Evolutionary conservation across 2,797 vertebrate species (phyloP).

Genomic region (Thamnophis elegans): DNA sequence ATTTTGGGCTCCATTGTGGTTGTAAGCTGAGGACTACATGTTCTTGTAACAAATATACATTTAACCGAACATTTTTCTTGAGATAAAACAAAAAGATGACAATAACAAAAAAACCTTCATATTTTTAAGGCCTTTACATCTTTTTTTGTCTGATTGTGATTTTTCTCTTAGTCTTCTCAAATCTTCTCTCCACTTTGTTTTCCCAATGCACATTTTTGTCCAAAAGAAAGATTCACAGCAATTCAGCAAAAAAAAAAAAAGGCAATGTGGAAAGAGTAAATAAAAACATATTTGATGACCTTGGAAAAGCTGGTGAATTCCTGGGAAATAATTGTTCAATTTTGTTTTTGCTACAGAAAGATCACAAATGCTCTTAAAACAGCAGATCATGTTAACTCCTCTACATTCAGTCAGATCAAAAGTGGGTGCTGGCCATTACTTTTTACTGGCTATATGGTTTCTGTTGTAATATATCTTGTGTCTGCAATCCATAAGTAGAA

Average conservation of each 20-base stretch:
- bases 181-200: neutral
- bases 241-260: neutral
- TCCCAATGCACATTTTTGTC: neutral
- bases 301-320: conserved; percentile 55
- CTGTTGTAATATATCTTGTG: conserved; percentile 11
- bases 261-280: neutral
- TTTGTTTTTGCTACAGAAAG: conserved; percentile 44
- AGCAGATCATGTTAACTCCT: conserved; percentile 40
- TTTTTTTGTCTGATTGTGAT: conserved; percentile 53
- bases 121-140: conserved; percentile 26
- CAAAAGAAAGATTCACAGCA: conserved; percentile 58
- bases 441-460: conserved; percentile 14
- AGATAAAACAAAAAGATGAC: neutral
- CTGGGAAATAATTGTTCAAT: conserved; percentile 47
- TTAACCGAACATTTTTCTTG: conserved; percentile 31
- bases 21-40: too few relatives aligned
- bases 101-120: neutral
- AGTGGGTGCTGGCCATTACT: neutral
- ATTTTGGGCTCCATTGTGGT: too few relatives aligned
- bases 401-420: conserved; percentile 21
- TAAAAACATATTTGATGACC: conserved; percentile 45
- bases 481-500: conserved; percentile 6
- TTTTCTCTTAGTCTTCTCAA: conserved; percentile 39
- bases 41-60: neutral
- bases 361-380: conserved; percentile 35